Conservation (phyloP, 2,113 vertebrate species). For the Sisor rabdophorus region DNA sequence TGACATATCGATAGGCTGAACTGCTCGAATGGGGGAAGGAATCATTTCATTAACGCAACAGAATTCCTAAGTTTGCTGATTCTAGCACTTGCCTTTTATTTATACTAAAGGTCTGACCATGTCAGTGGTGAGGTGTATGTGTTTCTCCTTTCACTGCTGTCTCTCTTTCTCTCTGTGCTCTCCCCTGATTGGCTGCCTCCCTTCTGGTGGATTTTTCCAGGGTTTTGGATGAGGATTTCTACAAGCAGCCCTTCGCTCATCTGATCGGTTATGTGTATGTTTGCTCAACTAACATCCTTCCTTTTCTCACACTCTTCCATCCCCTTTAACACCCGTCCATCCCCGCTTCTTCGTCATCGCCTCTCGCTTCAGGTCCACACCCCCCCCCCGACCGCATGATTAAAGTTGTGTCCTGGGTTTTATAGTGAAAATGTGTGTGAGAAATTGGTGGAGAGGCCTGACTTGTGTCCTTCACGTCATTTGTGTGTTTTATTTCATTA, state of each 20-base stretch:
- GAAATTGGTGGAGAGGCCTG: not conserved
- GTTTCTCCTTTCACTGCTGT: conserved; percentile 76
- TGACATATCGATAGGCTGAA: too few relatives aligned
- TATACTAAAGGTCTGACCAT: not conserved
- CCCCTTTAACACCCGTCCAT: conserved; percentile 22
- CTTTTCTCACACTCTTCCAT: conserved; percentile 51
- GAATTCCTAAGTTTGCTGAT: not conserved
- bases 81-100: not conserved
- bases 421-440: not conserved
- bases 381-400: not conserved
- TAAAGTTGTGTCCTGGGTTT: not conserved
- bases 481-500: not conserved
- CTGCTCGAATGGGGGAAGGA: not conserved
- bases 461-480: not conserved
- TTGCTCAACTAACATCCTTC: conserved; percentile 85
- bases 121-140: not conserved
- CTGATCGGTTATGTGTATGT: conserved; percentile 99
- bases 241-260: conserved; percentile 99
- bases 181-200: conserved; percentile 85
- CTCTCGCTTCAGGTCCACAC: not conserved
- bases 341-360: not conserved
- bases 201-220: conserved; percentile 79
- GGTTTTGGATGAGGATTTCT: conserved; percentile 99
- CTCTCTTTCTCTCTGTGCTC: conserved; percentile 59
- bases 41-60: not conserved